phyloP scores from a whole-genome alignment of 2,113 vertebrate species.

The Chloropsis hardwickii region DNA sequence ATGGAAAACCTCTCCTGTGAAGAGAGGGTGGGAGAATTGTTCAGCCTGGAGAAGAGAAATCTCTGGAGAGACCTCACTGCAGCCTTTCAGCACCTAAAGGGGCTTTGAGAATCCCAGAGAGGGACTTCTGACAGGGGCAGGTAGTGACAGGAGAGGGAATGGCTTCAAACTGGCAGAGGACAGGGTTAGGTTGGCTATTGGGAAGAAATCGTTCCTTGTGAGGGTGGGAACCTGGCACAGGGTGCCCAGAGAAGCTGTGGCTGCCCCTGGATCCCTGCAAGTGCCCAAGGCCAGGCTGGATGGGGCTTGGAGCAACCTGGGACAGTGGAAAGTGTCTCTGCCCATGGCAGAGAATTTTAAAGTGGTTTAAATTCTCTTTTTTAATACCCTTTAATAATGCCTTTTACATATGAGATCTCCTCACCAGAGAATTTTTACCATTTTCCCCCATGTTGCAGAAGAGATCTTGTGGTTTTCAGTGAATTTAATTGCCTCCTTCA shows the following conservation, averaged over 20 bases:
- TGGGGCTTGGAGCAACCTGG: rapidly evolving
- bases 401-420: not conserved
- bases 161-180: not conserved
- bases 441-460: not conserved
- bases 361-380: not conserved
- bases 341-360: not conserved
- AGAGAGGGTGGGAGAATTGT: not conserved
- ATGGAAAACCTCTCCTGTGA: not conserved
- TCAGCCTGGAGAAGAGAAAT: not conserved
- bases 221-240: rapidly evolving
- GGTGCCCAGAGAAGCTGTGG: not conserved
- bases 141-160: not conserved
- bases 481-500: not conserved
- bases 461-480: not conserved
- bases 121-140: not conserved
- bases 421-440: not conserved
- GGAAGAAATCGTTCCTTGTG: not conserved
- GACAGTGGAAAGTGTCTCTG: not conserved
- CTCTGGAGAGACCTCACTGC: not conserved
- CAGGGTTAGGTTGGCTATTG: not conserved
- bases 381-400: not conserved
- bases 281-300: not conserved
- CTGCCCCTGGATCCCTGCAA: not conserved
- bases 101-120: not conserved
- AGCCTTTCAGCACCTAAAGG: not conserved